Conservation (phyloP, 2,797 vertebrate species). For the Malacoraja senta region DNA sequence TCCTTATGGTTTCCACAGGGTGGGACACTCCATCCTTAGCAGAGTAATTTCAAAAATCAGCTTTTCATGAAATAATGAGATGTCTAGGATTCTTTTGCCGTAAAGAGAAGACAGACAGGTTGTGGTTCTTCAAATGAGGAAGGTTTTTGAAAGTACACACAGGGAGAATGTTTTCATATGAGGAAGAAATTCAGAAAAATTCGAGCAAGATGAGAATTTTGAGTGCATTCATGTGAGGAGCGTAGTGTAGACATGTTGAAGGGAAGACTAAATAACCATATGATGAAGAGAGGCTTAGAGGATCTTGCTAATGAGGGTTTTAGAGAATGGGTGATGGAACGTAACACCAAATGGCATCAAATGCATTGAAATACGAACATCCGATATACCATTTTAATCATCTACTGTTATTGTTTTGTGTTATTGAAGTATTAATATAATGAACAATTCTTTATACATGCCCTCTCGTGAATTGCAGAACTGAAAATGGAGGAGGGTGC, state of each 20-base stretch:
- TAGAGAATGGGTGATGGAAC: background rate
- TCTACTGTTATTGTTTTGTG: background rate
- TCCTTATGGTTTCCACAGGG: background rate
- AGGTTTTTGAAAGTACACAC: background rate
- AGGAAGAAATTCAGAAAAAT: background rate
- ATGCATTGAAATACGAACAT: background rate
- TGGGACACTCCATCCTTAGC: background rate
- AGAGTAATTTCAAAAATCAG: background rate
- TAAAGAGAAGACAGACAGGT: background rate
- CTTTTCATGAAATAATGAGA: no score
- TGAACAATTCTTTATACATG: background rate
- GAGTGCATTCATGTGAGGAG: background rate
- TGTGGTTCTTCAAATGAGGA: background rate
- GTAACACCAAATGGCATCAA: background rate
- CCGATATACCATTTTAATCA: background rate
- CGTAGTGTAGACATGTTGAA: background rate
- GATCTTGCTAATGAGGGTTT: background rate
- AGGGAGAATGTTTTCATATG: background rate
- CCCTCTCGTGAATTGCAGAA: background rate
- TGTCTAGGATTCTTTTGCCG: background rate
- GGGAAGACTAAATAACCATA: background rate
- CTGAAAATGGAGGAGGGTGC: background rate
- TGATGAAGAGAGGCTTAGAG: background rate
- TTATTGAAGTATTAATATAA: background rate
- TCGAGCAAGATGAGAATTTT: background rate